Conservation (phyloP, 2,888 invertebrate species). For the Cheilosia variabilis region DNA sequence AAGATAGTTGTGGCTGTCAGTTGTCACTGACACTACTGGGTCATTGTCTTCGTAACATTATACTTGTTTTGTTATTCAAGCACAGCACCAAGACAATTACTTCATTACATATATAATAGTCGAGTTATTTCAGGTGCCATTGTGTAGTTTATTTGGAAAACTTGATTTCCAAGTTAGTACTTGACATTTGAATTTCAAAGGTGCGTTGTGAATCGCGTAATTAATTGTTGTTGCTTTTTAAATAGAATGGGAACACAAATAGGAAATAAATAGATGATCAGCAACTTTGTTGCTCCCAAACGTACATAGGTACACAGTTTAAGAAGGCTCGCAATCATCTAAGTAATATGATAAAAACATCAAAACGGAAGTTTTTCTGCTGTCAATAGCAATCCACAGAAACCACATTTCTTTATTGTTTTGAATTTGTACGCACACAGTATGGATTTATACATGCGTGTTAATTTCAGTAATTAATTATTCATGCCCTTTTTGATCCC, state of each 20-base stretch:
- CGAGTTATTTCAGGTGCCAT: conserved; percentile 19
- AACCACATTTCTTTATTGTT: no score
- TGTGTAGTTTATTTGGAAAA: conserved; percentile 25
- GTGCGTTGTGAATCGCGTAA: not conserved
- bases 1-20: conserved; percentile 22
- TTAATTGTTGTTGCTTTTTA: not conserved
- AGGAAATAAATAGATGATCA: no score
- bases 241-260: not conserved
- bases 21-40: conserved; percentile 15
- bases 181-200: conserved; percentile 36
- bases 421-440: no score
- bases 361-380: no score
- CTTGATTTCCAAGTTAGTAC: conserved; percentile 21
- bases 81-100: conserved; percentile 21
- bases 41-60: conserved; percentile 39
- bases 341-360: no score
- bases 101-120: conserved; percentile 3
- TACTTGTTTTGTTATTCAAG: conserved; percentile 21
- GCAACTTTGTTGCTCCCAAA: no score
- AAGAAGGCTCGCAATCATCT: no score
- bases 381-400: no score
- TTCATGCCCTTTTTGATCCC: no score
- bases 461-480: no score
- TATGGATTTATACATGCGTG: no score
- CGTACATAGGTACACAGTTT: no score